Percentiles rank a stretch among this genome's conserved stretches.
These are phyloP conservation scores for Drosophila quinaria DNA, from an alignment of 2,888 invertebrate genomes.

Conservation along the genomic window DNA sequence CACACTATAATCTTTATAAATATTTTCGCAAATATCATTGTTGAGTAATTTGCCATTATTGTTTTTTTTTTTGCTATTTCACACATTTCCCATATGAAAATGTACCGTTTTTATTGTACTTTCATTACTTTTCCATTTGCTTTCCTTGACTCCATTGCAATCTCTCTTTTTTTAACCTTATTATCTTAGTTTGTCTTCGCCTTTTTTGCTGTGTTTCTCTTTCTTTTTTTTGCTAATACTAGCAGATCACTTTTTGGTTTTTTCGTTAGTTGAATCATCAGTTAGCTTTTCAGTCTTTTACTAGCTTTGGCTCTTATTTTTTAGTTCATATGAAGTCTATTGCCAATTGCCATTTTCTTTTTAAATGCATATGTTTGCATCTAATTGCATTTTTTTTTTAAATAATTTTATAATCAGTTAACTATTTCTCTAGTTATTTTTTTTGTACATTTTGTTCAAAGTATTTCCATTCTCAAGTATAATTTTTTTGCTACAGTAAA, in stretches of 20 bases:
- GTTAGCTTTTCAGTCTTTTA: neutral
- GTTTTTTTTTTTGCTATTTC: neutral
- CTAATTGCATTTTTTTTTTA: conserved; percentile 1
- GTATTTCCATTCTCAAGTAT: neutral
- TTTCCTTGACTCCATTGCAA: neutral
- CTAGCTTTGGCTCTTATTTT: neutral
- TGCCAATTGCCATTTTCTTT: neutral
- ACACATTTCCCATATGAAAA: neutral
- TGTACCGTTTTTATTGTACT: neutral
- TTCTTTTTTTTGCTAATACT: neutral
- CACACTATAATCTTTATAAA: neutral
- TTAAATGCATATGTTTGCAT: neutral
- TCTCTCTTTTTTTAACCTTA: neutral
- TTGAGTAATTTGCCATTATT: neutral
- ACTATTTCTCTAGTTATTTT: neutral
- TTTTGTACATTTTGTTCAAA: neutral
- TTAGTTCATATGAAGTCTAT: neutral
- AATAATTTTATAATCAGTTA: neutral
- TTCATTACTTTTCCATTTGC: neutral
- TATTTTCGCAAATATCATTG: too few species aligned
- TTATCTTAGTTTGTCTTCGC: neutral
- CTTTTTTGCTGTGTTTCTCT: neutral
- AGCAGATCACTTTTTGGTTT: neutral
- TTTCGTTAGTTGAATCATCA: neutral
- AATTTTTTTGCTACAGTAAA: neutral